Base-by-base conservation (phyloP, 2,797 vertebrate genomes). In the Galaxias olidus region DNA sequence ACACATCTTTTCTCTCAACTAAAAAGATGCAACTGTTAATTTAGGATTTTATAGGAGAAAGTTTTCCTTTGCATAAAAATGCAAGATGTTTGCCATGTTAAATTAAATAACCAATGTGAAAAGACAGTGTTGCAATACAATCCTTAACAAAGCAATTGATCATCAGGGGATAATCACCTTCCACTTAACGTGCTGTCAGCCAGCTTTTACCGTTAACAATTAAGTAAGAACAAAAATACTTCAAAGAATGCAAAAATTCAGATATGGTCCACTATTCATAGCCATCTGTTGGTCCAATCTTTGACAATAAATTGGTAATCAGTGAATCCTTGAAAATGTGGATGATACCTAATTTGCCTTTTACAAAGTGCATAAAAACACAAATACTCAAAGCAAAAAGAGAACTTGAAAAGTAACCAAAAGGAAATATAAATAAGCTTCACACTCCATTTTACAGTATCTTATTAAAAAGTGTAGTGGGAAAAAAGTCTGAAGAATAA, bases 311-410 rank as follows among this genome's bases (percentile, higher is more conserved):
- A 63, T 71, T 66, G 73, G 53, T 69, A 76, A 69, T 82, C 82
- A 82, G 76, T 81, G 73, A 46, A 62, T 72, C 72, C 65, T 69
- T 63, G 41, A 74, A 72, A 67, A 46, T 44, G n/a, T 12, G 14
- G 14, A 50, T 61, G 13, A 65, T 68, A 76, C 72, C 60, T 63
- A 60, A 67, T 71, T 51, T 66, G 63, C 68, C 47, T 65, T 65
- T 71, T 72, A 82, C 67, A 89, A 89, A 90, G 88, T 88, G 88
- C 84, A 84, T 68, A 83, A 81, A 85, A 72, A 60, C 40, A 81
- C 52, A 59, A 76, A 73, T 60, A 79, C 15, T 83, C 82, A 59
- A 56, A 50, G 55, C 60, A 70, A 73, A 72, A 49, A 69, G 76
- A 85, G 80, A 82, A 77, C 75, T 76, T 84, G 77, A 83, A 73